Conservation (phyloP, 2,797 vertebrate genomes). For the Natrix natrix region DNA sequence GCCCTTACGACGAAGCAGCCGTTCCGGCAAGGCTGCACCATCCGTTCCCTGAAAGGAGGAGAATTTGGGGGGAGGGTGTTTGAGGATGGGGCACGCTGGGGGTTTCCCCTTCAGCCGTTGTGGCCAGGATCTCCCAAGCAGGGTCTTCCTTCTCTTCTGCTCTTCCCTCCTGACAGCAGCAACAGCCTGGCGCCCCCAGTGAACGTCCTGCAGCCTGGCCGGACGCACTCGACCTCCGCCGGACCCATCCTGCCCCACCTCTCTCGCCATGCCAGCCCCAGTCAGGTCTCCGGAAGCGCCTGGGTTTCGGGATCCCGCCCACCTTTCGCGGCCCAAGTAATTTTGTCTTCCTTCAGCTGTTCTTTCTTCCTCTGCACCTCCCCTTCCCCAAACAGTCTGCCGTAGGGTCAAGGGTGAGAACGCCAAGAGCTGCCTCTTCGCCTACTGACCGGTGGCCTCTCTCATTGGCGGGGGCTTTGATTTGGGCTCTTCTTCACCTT, state of each 20-base stretch:
- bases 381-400: background rate
- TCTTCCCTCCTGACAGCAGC: background rate
- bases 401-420: background rate
- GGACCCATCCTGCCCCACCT: conserved; percentile 90
- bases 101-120: background rate
- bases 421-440: background rate
- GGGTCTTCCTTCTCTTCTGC: background rate
- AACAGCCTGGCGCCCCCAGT: conserved; percentile 76
- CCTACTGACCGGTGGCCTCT: background rate
- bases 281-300: conserved; percentile 66
- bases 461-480: background rate
- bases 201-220: conserved; percentile 64
- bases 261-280: conserved; percentile 82
- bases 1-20: background rate
- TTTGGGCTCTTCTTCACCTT: background rate
- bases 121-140: background rate
- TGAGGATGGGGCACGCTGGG: background rate
- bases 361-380: background rate
- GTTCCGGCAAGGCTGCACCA: background rate
- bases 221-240: conserved; percentile 72
- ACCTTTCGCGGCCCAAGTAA: conserved; percentile 86
- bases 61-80: background rate
- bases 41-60: background rate
- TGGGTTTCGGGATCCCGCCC: conserved; percentile 75
- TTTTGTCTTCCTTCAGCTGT: background rate